phyloP scores from a whole-genome alignment of 2,797 vertebrate species.

The Micromesistius poutassou region DNA sequence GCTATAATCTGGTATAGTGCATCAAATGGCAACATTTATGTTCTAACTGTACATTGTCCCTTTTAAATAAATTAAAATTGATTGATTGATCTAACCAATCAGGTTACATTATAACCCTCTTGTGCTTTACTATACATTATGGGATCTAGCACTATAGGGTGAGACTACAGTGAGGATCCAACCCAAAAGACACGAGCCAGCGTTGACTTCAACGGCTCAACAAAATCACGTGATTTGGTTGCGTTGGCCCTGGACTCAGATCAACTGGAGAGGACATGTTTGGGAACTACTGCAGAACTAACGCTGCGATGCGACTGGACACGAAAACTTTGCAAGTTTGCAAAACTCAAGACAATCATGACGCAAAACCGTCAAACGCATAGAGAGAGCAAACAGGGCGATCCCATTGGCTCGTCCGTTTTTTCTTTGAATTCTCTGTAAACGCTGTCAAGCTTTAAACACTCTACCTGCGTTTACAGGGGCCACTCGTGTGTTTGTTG shows the following conservation, averaged over 20 bases:
- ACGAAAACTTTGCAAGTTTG: neutral
- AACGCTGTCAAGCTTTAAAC: constrained; percentile 12
- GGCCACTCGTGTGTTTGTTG: constrained; percentile 38
- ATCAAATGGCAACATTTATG: no score
- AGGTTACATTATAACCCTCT: no score
- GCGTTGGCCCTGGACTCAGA: neutral
- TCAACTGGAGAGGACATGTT: neutral
- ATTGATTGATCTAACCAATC: no score
- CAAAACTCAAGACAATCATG: neutral
- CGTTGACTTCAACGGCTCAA: no score
- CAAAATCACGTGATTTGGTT: no score
- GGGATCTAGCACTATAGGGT: no score
- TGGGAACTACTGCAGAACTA: neutral
- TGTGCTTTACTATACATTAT: no score
- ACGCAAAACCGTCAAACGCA: constrained; percentile 12
- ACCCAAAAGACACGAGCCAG: no score
- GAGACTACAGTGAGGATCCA: no score
- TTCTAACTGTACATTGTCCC: no score
- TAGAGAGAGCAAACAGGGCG: neutral
- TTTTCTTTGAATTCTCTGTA: constrained; percentile 7
- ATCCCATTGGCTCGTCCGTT: neutral
- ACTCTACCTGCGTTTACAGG: constrained; percentile 32
- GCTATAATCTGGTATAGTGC: no score
- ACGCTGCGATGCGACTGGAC: neutral
- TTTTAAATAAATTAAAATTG: no score